Evolutionary conservation across 2,797 vertebrate species (phyloP).

Genomic region (Ceryle rudis): DNA sequence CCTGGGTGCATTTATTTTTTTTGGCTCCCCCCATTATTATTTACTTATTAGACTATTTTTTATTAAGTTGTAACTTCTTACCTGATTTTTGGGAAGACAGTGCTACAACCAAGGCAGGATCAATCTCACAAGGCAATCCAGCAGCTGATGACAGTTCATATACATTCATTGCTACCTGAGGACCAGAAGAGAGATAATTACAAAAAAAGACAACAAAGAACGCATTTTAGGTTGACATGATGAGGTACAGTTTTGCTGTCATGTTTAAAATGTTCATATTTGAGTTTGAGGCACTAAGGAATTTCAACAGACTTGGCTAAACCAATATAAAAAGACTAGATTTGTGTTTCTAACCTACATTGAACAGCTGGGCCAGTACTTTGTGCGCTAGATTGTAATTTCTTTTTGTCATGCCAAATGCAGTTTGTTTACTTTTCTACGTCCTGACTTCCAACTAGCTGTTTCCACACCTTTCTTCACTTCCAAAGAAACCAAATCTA

Average conservation of each 20-base stretch:
- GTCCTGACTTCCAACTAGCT: not conserved
- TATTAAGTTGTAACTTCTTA: conserved; percentile 61
- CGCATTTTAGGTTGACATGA: not conserved
- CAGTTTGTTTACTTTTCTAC: not conserved
- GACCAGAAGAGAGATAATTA: not conserved
- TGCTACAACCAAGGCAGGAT: conserved; percentile 95
- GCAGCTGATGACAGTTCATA: conserved; percentile 97
- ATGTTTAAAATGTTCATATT: not conserved
- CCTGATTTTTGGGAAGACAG: conserved; percentile 97
- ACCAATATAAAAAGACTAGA: not conserved
- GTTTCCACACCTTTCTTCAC: not conserved
- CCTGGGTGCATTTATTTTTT: not conserved
- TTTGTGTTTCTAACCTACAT: not conserved
- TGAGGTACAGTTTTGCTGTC: not conserved
- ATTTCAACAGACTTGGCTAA: not conserved
- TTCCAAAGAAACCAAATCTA: not conserved
- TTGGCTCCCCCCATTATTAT: not conserved
- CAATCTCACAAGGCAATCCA: conserved; percentile 96
- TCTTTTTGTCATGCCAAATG: not conserved
- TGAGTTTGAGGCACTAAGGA: not conserved
- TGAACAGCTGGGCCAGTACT: not conserved
- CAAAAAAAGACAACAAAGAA: not conserved
- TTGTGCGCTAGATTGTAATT: not conserved
- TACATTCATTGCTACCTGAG: conserved; percentile 98
- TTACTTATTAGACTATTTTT: not conserved